Percentiles rank a stretch among this genome's conserved stretches.
phyloP scores from a whole-genome alignment of 2,113 vertebrate species.

The Eptesicus fuscus region DNA sequence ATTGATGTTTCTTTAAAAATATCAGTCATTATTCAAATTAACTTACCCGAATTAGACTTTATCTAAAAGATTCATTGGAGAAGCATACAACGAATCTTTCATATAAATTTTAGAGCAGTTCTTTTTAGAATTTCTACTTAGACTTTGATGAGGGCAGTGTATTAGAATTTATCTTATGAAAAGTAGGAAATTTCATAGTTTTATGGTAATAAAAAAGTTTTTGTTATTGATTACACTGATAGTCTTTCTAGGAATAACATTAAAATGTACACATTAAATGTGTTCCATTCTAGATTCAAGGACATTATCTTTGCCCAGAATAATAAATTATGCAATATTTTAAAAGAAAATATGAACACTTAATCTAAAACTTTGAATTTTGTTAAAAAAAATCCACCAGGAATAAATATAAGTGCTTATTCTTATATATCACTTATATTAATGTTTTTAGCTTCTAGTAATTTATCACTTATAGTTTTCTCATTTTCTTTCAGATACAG shows the following conservation, averaged over 20 bases:
- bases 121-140: conserved; percentile 16
- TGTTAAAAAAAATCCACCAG: not conserved
- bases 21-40: not conserved
- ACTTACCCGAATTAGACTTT: conserved; percentile 1
- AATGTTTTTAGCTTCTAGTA: conserved; percentile 5
- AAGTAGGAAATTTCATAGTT: not conserved
- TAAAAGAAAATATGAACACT: conserved; percentile 4
- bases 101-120: conserved; percentile 9
- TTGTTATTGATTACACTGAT: not conserved
- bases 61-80: not conserved
- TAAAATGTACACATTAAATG: not conserved
- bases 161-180: conserved; percentile 29
- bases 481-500: conserved; percentile 80
- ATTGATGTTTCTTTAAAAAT: not conserved
- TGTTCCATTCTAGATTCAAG: not conserved
- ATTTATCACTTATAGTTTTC: conserved; percentile 22
- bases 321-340: not conserved
- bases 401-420: conserved; percentile 13
- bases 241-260: not conserved
- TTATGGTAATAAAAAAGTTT: not conserved
- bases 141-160: not conserved
- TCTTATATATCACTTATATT: not conserved
- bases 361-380: conserved; percentile 18
- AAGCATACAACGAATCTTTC: not conserved
- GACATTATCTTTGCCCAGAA: not conserved